These are phyloP conservation scores for Metalampra italica DNA, from an alignment of 2,888 invertebrate genomes.

Conservation along the genomic window DNA sequence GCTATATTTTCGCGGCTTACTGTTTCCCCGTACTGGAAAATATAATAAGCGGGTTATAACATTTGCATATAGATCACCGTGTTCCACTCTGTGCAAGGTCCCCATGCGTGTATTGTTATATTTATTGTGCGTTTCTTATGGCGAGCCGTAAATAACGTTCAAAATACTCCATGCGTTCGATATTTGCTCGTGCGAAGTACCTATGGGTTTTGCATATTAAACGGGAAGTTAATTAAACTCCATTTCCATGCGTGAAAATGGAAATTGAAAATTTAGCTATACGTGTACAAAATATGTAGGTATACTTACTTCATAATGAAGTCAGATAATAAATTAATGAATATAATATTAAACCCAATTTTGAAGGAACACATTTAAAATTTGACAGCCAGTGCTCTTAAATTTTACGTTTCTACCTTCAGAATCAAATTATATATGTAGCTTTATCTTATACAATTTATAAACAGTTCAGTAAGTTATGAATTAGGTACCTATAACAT, in stretches of 20 bases:
- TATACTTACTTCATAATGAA: conserved; percentile 17
- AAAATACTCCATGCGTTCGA: conserved; percentile 36
- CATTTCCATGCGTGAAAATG: conserved; percentile 5
- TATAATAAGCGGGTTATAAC: conserved; percentile 76
- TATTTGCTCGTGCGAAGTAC: conserved; percentile 22
- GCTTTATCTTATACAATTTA: too few species aligned
- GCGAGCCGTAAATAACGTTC: conserved; percentile 48
- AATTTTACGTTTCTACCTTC: too few species aligned
- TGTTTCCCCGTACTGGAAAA: conserved; percentile 55
- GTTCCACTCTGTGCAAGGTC: conserved; percentile 25
- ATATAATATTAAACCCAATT: background rate
- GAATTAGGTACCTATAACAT: too few species aligned
- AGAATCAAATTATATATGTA: too few species aligned
- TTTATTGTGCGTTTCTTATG: conserved; percentile 39
- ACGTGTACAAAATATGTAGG: too few species aligned
- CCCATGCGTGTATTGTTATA: background rate
- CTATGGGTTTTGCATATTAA: conserved; percentile 40
- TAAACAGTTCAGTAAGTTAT: too few species aligned
- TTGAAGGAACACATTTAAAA: too few species aligned
- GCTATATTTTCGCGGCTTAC: conserved; percentile 54
- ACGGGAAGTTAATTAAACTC: conserved; percentile 36
- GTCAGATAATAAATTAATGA: background rate
- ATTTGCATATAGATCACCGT: conserved; percentile 76
- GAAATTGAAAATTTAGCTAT: conserved; percentile 4
- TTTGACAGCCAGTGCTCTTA: too few species aligned